These are phyloP conservation scores for Labeo rohita DNA, from an alignment of 2,113 vertebrate genomes.

Conservation along the genomic window DNA sequence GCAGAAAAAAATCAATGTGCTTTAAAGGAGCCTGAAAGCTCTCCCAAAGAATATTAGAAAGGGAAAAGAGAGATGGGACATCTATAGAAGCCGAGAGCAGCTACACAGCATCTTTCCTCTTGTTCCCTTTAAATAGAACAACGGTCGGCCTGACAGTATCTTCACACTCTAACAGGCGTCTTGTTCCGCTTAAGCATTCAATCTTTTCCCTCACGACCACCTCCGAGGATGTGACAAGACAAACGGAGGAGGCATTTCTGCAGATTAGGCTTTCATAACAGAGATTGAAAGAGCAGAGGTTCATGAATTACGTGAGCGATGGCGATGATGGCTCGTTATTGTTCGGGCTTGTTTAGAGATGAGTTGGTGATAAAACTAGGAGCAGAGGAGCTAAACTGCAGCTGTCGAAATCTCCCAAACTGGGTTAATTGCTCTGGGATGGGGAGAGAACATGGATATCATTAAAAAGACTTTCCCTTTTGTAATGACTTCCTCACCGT, in stretches of 20 bases:
- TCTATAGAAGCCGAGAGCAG: conserved; percentile 10
- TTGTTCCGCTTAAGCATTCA: neutral
- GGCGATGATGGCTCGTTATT: conserved; percentile 16
- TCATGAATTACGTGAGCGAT: neutral
- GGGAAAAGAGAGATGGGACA: neutral
- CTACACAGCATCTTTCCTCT: neutral
- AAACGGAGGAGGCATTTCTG: neutral
- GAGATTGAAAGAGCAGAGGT: neutral
- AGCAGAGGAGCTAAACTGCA: neutral
- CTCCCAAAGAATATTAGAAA: conserved; percentile 28
- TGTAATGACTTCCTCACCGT: neutral
- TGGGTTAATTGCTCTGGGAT: conserved; percentile 72
- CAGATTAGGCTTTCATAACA: conserved; percentile 15
- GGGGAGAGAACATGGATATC: conserved; percentile 55
- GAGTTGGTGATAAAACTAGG: neutral
- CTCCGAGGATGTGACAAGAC: neutral
- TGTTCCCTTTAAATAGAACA: conserved; percentile 13
- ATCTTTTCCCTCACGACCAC: conserved; percentile 10
- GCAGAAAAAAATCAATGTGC: conserved; percentile 60
- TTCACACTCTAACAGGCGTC: conserved; percentile 2
- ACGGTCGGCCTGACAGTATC: conserved; percentile 8
- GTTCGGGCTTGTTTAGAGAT: conserved; percentile 5
- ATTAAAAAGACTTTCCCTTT: conserved; percentile 50
- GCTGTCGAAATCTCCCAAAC: conserved; percentile 57
- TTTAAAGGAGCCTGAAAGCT: conserved; percentile 46